Percentiles rank a stretch among this genome's conserved stretches.
phyloP scores from a whole-genome alignment of 2,888 invertebrate genomes.

The Ectropis crepuscularia region DNA sequence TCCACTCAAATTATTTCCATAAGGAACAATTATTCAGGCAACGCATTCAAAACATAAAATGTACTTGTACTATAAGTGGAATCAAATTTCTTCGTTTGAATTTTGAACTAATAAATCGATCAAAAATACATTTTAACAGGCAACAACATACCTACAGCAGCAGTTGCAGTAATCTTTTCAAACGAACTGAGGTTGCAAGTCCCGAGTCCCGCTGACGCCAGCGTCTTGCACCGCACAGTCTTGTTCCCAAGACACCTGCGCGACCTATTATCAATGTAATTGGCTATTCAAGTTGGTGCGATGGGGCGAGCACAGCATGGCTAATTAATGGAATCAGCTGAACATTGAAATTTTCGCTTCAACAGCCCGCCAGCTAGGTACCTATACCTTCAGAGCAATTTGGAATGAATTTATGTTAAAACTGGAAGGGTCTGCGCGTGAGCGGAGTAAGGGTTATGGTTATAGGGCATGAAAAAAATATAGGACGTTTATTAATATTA shows the following conservation, averaged over 20 bases:
- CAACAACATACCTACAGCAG: background rate
- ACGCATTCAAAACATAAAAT: background rate
- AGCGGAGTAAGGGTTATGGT: constrained; percentile 2
- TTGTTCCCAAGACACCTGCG: constrained; percentile 77
- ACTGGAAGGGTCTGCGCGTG: constrained; percentile 44
- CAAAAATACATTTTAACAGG: background rate
- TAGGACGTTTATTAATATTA: too few relatives aligned
- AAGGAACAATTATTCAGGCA: too few relatives aligned
- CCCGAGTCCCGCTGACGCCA: constrained; percentile 10
- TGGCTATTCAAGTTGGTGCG: constrained; percentile 80
- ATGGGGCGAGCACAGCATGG: constrained; percentile 72
- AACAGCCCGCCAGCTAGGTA: constrained; percentile 54
- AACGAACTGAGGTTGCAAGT: constrained; percentile 9
- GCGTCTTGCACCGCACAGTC: constrained; percentile 40
- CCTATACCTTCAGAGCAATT: constrained; percentile 51
- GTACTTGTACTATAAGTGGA: background rate
- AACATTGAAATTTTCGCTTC: constrained; percentile 80
- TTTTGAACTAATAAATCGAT: background rate
- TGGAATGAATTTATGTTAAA: constrained; percentile 59
- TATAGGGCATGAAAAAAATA: background rate
- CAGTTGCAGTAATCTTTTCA: constrained; percentile 7
- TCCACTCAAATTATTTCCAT: too few relatives aligned
- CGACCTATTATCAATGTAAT: constrained; percentile 83
- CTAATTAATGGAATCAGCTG: constrained; percentile 81
- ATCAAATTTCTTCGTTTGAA: background rate